Percentiles rank a stretch among this genome's conserved stretches.
These are phyloP conservation scores for Catocala nupta DNA, from an alignment of 2,888 invertebrate species.

Conservation along the genomic window DNA sequence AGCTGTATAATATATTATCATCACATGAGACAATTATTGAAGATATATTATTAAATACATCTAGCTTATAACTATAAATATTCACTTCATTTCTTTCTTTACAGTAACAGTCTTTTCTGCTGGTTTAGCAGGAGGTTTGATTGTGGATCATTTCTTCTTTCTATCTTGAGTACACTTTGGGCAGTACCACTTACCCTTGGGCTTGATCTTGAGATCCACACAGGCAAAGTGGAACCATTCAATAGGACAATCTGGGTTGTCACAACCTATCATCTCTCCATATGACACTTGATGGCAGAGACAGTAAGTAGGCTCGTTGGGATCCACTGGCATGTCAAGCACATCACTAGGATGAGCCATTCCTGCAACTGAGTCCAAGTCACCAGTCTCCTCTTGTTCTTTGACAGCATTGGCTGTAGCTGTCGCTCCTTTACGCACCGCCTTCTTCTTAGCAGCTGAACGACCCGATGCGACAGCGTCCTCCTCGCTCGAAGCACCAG, in stretches of 20 bases:
- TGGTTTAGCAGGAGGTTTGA: conserved; percentile 69
- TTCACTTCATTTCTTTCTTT: conserved; percentile 76
- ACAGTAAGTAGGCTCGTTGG: conserved; percentile 99
- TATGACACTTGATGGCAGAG: conserved; percentile 98
- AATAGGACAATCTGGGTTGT: conserved; percentile 95
- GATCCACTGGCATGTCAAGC: conserved; percentile 97
- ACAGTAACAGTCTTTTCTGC: conserved; percentile 78
- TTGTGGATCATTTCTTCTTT: conserved; percentile 91
- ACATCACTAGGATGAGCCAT: conserved; percentile 96
- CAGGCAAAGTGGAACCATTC: conserved; percentile 99
- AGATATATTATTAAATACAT: conserved; percentile 31
- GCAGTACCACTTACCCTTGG: conserved; percentile 98
- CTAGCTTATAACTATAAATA: conserved; percentile 34
- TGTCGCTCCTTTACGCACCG: conserved; percentile 74
- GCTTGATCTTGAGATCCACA: conserved; percentile 95
- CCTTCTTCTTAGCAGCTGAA: conserved; percentile 80
- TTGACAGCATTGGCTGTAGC: conserved; percentile 72
- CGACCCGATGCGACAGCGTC: conserved; percentile 75
- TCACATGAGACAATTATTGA: conserved; percentile 33
- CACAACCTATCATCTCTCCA: conserved; percentile 99
- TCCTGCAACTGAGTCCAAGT: conserved; percentile 84
- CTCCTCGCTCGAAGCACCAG: conserved; percentile 85
- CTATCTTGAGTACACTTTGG: conserved; percentile 95
- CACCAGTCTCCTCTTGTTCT: conserved; percentile 80
- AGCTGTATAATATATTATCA: conserved; percentile 34